Conservation (phyloP, 1,140 invertebrate genomes). For the Popillia japonica region DNA sequence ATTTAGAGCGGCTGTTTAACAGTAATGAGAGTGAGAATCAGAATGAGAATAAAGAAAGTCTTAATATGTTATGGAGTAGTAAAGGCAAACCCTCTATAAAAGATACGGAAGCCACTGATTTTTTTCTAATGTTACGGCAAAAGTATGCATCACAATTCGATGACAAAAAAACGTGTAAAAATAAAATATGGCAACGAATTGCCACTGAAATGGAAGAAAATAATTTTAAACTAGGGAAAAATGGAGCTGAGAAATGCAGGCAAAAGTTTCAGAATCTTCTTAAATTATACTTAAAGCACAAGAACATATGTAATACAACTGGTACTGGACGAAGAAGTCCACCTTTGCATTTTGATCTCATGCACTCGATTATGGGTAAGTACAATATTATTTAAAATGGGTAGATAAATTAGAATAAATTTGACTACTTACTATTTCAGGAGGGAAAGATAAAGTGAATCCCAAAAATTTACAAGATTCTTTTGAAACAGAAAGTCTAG, state of each 20-base stretch:
- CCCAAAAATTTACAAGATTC: no score
- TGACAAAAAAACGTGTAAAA: slow-evolving; percentile 28
- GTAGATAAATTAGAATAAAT: neutral
- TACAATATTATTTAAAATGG: neutral
- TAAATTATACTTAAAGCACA: slow-evolving; percentile 1
- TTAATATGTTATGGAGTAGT: no score
- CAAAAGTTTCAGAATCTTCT: slow-evolving; percentile 34
- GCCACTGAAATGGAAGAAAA: slow-evolving; percentile 12
- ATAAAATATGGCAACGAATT: slow-evolving; percentile 23
- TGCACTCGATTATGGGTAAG: slow-evolving; percentile 25
- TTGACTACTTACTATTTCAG: no score
- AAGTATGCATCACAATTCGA: neutral
- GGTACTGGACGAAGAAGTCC: neutral
- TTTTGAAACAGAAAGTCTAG: no score
- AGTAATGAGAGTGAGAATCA: no score
- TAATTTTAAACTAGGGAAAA: slow-evolving; percentile 6
- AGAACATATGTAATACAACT: neutral
- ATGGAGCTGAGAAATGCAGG: slow-evolving; percentile 31
- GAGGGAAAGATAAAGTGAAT: no score
- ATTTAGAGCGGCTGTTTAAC: no score
- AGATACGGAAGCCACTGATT: neutral
- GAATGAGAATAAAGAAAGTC: no score
- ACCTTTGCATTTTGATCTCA: slow-evolving; percentile 22
- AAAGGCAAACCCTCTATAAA: neutral
- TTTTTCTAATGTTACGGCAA: neutral